A percentile compares a stretch with the other conserved stretches of the same genome.
These are phyloP conservation scores for Microctenopoma steveboyesi DNA, from an alignment of 2,797 vertebrate genomes.

Conservation along the genomic window DNA sequence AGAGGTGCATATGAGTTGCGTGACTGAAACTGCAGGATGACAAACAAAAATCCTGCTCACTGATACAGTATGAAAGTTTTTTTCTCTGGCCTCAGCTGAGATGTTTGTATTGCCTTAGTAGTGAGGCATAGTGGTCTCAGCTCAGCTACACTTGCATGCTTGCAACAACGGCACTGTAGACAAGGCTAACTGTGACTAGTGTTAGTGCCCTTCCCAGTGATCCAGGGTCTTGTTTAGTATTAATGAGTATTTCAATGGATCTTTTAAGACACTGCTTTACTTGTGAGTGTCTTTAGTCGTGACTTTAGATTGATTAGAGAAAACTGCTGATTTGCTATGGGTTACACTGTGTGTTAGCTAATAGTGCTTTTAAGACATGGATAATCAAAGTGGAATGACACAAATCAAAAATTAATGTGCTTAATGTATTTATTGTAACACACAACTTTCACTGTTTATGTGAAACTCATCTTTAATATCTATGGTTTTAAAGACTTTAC, in stretches of 20 bases:
- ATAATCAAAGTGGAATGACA: slow-evolving; percentile 68
- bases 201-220: slow-evolving; percentile 27
- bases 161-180: slow-evolving; percentile 34
- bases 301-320: slow-evolving; percentile 41
- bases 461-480: slow-evolving; percentile 20
- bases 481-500: slow-evolving; percentile 33
- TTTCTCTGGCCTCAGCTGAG: slow-evolving; percentile 47
- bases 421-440: slow-evolving; percentile 57
- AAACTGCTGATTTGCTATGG: slow-evolving; percentile 46
- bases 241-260: slow-evolving; percentile 41
- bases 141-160: slow-evolving; percentile 50
- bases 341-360: slow-evolving; percentile 60
- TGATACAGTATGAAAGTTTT: slow-evolving; percentile 47
- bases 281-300: slow-evolving; percentile 44
- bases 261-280: slow-evolving; percentile 30
- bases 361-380: slow-evolving; percentile 49
- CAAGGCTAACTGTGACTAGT: slow-evolving; percentile 30
- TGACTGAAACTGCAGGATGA: slow-evolving; percentile 51
- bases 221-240: slow-evolving; percentile 34
- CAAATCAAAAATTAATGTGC: slow-evolving; percentile 47
- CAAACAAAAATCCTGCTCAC: slow-evolving; percentile 40
- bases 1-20: slow-evolving; percentile 34
- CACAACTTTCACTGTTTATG: slow-evolving; percentile 59
- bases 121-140: slow-evolving; percentile 38
- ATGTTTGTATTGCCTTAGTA: slow-evolving; percentile 51